These are phyloP conservation scores for Trachurus trachurus DNA, from an alignment of 2,797 vertebrate genomes.

Conservation along the genomic window DNA sequence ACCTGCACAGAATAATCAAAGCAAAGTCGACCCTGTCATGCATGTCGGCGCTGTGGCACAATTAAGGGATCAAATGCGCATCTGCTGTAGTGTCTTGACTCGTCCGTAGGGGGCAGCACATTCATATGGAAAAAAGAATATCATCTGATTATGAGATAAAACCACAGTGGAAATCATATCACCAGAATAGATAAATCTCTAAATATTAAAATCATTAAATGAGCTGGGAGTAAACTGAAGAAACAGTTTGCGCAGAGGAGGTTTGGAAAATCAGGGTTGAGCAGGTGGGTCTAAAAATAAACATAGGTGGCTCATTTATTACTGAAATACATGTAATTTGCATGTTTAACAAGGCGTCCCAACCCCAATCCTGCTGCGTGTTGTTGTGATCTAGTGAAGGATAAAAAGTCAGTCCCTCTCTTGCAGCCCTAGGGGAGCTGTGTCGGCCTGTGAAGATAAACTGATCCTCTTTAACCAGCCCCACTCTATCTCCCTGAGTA, in stretches of 20 bases:
- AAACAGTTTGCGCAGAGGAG: not conserved
- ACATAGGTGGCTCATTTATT: conserved; percentile 18
- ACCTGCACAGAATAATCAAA: conserved; percentile 47
- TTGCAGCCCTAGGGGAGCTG: conserved; percentile 64
- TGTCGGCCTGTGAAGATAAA: conserved; percentile 78
- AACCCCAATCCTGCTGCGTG: conserved; percentile 37
- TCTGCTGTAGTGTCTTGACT: conserved; percentile 40
- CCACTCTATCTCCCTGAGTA: conserved; percentile 78
- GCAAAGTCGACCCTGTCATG: conserved; percentile 26
- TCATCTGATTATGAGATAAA: conserved; percentile 20
- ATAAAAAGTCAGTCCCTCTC: conserved; percentile 64
- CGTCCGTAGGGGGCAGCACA: conserved; percentile 74
- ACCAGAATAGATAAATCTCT: conserved; percentile 18
- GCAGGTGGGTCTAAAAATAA: conserved; percentile 31
- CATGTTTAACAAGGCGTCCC: conserved; percentile 51
- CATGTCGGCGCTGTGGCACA: conserved; percentile 9
- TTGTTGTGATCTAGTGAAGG: conserved; percentile 61
- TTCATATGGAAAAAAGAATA: conserved; percentile 37
- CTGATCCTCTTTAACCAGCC: conserved; percentile 82
- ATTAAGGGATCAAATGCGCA: conserved; percentile 40
- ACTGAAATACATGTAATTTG: conserved; percentile 43
- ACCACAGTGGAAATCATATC: conserved; percentile 24
- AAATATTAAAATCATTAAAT: not conserved
- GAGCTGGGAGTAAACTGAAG: conserved; percentile 1
- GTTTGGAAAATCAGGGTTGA: not conserved